Conservation (phyloP, 1,140 invertebrate genomes). For the Choristoneura fumiferana region DNA sequence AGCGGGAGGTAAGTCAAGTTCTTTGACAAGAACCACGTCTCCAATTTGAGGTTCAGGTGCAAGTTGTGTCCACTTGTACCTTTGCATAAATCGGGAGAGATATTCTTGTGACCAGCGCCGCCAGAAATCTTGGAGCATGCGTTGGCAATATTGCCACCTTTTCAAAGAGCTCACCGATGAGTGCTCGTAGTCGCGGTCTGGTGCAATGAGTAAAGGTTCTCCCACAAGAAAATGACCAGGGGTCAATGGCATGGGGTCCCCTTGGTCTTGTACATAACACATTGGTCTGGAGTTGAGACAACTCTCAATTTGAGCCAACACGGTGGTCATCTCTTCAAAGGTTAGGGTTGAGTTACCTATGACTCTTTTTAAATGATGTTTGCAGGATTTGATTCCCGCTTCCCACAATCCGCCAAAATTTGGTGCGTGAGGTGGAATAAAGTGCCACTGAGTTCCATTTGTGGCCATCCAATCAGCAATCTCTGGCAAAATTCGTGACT, state of each 20-base stretch:
- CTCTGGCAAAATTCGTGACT: neutral
- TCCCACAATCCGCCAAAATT: no score
- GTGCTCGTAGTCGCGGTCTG: neutral
- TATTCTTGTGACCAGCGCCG: constrained; percentile 5
- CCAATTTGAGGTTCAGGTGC: no score
- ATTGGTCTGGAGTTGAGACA: no score
- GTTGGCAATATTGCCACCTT: neutral
- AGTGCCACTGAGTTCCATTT: no score
- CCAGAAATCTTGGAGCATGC: constrained; percentile 3
- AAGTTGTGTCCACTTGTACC: no score
- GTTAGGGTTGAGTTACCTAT: no score
- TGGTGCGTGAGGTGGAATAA: constrained; percentile 29
- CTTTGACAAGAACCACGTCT: no score
- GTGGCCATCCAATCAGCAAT: neutral
- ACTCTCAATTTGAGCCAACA: no score
- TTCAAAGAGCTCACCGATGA: neutral
- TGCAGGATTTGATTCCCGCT: constrained; percentile 33
- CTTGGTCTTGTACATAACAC: neutral
- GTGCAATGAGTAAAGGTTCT: neutral
- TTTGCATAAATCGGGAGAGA: no score
- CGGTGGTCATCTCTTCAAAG: no score
- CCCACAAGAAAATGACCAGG: no score
- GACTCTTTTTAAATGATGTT: constrained; percentile 28
- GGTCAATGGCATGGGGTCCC: constrained; percentile 33
- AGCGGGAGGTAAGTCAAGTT: no score